Conservation (phyloP, 1,140 invertebrate species). For the Neotoxoptera formosana region DNA sequence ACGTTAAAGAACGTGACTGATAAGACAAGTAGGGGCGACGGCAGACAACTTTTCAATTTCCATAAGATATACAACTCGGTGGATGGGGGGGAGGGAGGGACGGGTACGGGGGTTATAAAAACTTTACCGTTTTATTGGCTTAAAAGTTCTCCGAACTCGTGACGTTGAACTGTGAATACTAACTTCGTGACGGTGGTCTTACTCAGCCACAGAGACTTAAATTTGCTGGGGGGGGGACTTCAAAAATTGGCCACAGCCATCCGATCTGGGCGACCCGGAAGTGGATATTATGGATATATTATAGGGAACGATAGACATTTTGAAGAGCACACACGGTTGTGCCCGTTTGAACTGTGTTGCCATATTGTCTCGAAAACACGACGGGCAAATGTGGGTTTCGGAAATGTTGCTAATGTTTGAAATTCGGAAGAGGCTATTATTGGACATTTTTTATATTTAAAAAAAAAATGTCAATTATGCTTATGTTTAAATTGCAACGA, state of each 20-base stretch:
- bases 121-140: slow-evolving; percentile 44
- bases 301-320: not conserved
- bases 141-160: slow-evolving; percentile 23
- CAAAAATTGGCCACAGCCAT: not conserved
- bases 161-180: slow-evolving; percentile 33
- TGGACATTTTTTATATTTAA: not conserved
- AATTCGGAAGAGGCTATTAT: not conserved
- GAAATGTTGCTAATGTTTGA: not conserved
- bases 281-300: not conserved
- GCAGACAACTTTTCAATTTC: slow-evolving; percentile 45
- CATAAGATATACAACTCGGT: slow-evolving; percentile 11
- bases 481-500: not conserved
- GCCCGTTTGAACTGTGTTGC: not conserved
- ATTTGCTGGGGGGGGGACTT: not conserved
- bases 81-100: too few species aligned
- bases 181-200: not conserved
- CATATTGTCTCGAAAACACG: too few species aligned
- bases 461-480: not conserved
- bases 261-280: not conserved
- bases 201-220: slow-evolving; percentile 24
- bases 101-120: not conserved
- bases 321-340: not conserved
- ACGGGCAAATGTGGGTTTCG: not conserved
- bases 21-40: slow-evolving; percentile 16
- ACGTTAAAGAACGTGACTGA: slow-evolving; percentile 43